Evolutionary conservation across 2,888 invertebrate genomes (phyloP), one percentile per base, ranked within the genome.

Genomic region (Acronicta alni): DNA sequence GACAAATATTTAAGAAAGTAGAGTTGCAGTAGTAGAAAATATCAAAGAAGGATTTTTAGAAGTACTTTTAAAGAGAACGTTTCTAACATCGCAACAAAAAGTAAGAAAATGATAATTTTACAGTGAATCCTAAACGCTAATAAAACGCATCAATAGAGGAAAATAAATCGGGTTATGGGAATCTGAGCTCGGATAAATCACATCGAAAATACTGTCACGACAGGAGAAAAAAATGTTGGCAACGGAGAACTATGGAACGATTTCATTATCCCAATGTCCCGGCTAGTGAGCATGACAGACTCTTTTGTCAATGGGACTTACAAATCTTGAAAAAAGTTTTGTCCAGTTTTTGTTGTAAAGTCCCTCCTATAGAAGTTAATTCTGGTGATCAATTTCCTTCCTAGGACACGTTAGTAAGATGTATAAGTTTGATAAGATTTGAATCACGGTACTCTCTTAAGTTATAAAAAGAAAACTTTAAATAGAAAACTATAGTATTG

Each of bases 191-290:
- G 82, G 88, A 87, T 90, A 89, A 92, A 90, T 92, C 92, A 92
- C 91, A 89, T 85, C 86, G 87, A 87, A 91, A 92, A 89, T 89
- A 87, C 87, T 89, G 90, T 94, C 93, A 92, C 93, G 93, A 91
- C 76, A 73, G 56, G 75, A 75, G 83, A 87, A 89, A 91, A 92
- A 90, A 90, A 89, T 85, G 76, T 78, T 77, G 77, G 79, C 80
- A 88, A 84, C 87, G 86, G 85, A 88, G 90, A 88, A 84, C 83
- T 84, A 83, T 81, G 85, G 75, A 82, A 84, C 81, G 85, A 87
- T 89, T 91, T 87, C 88, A 89, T 89, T 91, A 89, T 86, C 79
- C 82, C 80, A 77, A 79, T 80, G 82, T 81, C 79, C 79, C 85
- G 82, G 79, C 70, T 75, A 81, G 78, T 84, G 84, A 86, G 88